phyloP scores from a whole-genome alignment of 2,888 invertebrate species.

The Acanthosepion lycidas region DNA sequence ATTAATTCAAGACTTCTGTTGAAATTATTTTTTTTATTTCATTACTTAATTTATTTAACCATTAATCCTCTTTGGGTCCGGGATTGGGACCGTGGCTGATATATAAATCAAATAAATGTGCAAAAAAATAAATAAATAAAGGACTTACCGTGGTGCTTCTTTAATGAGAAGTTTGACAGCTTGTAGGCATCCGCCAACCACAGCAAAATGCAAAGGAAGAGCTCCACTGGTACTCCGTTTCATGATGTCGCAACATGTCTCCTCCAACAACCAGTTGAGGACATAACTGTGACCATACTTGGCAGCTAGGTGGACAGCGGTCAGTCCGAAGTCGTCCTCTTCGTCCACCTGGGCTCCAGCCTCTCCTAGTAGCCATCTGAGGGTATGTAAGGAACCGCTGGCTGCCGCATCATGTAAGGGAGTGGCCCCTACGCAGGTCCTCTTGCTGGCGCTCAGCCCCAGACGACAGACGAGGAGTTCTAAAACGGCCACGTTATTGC shows the following conservation, averaged over 20 bases:
- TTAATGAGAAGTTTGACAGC: slow-evolving; percentile 82
- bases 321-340: slow-evolving; percentile 72
- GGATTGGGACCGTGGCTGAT: not conserved
- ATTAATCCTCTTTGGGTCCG: not conserved
- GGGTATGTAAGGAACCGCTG: slow-evolving; percentile 70
- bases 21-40: too few relatives aligned
- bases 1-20: too few relatives aligned
- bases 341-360: slow-evolving; percentile 66
- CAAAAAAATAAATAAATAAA: not conserved
- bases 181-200: slow-evolving; percentile 88
- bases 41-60: not conserved
- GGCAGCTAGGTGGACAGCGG: slow-evolving; percentile 74
- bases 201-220: slow-evolving; percentile 89
- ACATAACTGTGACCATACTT: slow-evolving; percentile 78
- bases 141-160: slow-evolving; percentile 66
- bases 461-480: slow-evolving; percentile 67
- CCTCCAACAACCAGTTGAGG: slow-evolving; percentile 80
- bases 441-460: slow-evolving; percentile 59
- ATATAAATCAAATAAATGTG: too few relatives aligned
- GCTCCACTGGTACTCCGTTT: slow-evolving; percentile 77
- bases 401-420: slow-evolving; percentile 75
- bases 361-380: slow-evolving; percentile 71
- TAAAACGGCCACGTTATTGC: slow-evolving; percentile 68
- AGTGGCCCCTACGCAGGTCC: slow-evolving; percentile 71
- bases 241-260: slow-evolving; percentile 78